phyloP scores from a whole-genome alignment of 2,888 invertebrate species.

The Diarsia dahlii region DNA sequence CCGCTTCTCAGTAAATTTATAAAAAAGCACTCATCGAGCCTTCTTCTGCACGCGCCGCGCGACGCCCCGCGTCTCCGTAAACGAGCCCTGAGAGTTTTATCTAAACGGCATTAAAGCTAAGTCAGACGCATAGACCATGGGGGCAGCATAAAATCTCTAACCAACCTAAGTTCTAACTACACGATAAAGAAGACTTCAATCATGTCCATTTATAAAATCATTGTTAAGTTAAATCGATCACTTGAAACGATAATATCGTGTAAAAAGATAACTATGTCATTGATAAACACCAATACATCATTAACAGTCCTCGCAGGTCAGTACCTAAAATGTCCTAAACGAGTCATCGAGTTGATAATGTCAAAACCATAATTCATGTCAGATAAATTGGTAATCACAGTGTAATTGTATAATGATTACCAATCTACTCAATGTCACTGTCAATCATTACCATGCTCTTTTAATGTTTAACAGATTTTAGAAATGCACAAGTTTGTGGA shows the following conservation, averaged over 20 bases:
- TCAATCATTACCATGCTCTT: conserved; percentile 10
- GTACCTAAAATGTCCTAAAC: not conserved
- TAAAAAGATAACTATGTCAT: not conserved
- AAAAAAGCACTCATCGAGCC: too few relatives aligned
- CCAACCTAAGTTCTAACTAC: too few relatives aligned
- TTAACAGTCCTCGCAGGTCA: not conserved
- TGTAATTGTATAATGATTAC: not conserved
- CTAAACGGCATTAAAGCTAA: too few relatives aligned
- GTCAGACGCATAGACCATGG: too few relatives aligned
- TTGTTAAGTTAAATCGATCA: not conserved
- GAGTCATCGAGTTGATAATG: not conserved
- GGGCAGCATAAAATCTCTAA: too few relatives aligned
- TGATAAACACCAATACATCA: not conserved
- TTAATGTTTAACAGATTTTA: conserved; percentile 2
- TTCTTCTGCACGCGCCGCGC: too few relatives aligned
- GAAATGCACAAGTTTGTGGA: conserved; percentile 25
- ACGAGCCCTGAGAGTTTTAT: too few relatives aligned
- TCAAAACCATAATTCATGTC: not conserved
- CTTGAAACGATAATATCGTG: conserved; percentile 3
- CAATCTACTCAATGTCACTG: not conserved
- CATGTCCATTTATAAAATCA: not conserved
- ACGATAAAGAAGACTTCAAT: not conserved
- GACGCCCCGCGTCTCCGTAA: too few relatives aligned
- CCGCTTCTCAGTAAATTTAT: too few relatives aligned
- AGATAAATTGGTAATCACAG: conserved; percentile 16